Conservation (phyloP, 2,113 vertebrate species). For the Ursus arctos region DNA sequence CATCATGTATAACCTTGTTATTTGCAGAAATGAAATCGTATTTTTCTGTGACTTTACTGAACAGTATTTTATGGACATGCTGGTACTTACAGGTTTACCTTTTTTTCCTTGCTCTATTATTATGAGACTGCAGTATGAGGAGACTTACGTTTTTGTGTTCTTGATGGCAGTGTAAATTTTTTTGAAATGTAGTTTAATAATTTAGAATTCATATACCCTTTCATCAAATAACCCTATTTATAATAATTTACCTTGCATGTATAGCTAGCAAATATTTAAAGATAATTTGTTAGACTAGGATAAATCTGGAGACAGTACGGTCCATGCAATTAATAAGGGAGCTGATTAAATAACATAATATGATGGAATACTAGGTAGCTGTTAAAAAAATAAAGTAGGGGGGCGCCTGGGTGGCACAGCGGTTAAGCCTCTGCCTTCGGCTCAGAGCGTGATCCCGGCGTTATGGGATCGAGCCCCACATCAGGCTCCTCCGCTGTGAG, state of each 20-base stretch:
- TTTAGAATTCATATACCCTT: background rate
- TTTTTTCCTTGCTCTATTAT: background rate
- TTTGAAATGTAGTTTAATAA: conserved; percentile 21
- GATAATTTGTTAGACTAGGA: background rate
- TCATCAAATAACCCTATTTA: background rate
- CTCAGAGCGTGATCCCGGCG: no score
- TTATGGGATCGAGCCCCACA: no score
- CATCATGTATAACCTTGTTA: background rate
- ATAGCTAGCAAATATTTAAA: background rate
- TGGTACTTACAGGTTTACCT: background rate
- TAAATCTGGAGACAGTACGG: conserved; percentile 8
- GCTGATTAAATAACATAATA: background rate
- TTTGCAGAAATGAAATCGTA: background rate
- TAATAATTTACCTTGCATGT: conserved; percentile 33
- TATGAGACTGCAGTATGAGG: background rate
- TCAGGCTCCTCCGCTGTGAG: no score
- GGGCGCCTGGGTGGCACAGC: no score
- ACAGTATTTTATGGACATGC: background rate
- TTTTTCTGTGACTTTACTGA: conserved; percentile 37
- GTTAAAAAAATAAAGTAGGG: background rate
- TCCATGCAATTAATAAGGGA: background rate
- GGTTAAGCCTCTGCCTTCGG: no score
- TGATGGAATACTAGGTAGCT: background rate
- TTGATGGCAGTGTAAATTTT: background rate
- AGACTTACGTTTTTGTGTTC: conserved; percentile 15